phyloP scores from a whole-genome alignment of 2,888 invertebrate genomes.

The Apomyelois bistriatella region DNA sequence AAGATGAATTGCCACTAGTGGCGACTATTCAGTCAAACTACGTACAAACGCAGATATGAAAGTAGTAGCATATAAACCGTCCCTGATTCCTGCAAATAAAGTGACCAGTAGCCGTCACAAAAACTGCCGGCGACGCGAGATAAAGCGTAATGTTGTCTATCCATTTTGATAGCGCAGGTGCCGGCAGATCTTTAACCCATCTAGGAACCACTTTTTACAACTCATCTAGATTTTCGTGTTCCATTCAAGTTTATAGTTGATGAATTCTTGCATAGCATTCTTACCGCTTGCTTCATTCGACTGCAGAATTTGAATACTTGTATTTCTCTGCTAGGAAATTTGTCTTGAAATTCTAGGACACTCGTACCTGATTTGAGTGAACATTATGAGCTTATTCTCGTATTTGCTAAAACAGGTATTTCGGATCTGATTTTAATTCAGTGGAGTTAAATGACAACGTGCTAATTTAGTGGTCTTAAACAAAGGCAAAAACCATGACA shows the following conservation, averaged over 20 bases:
- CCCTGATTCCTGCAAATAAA: slow-evolving; percentile 13
- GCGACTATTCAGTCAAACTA: no score
- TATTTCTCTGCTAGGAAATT: not conserved
- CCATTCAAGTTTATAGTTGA: slow-evolving; percentile 7
- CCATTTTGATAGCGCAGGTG: slow-evolving; percentile 43
- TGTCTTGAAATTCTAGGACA: not conserved
- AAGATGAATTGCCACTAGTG: no score
- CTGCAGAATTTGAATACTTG: slow-evolving; percentile 1
- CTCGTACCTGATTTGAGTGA: not conserved
- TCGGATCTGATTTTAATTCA: not conserved
- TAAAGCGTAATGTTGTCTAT: slow-evolving; percentile 31
- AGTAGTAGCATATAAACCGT: slow-evolving; percentile 12
- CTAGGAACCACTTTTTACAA: slow-evolving; percentile 21
- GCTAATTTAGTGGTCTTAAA: no score
- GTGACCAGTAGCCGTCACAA: slow-evolving; percentile 12
- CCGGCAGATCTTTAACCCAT: slow-evolving; percentile 38
- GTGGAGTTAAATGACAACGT: no score
- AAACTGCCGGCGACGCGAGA: slow-evolving; percentile 17
- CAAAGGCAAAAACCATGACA: no score
- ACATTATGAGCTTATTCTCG: not conserved
- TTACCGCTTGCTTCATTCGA: not conserved
- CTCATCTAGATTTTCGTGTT: slow-evolving; percentile 11
- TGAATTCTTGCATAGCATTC: slow-evolving; percentile 5
- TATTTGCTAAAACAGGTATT: not conserved
- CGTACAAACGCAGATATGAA: not conserved